Base-by-base conservation (phyloP, 2,797 vertebrate species). In the Enteromius fasciolatus region DNA sequence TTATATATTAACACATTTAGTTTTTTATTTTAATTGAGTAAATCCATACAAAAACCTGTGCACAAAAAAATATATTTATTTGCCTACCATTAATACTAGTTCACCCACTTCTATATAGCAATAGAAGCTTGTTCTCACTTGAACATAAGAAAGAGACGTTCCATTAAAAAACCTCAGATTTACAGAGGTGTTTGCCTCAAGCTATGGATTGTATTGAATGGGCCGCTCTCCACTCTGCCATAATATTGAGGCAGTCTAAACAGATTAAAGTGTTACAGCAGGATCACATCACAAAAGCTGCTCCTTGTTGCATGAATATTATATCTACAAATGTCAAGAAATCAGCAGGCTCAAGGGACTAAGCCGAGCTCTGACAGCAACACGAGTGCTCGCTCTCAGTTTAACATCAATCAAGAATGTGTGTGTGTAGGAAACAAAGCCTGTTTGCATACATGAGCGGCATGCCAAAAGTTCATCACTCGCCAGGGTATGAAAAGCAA, bases 251-350 rank as follows among this genome's bases (percentile, higher is more conserved):
- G 88, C 90, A 92, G 92, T 93, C 90, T 94, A 93, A 95, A 94
- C 92, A 95, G 94, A 95, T 95, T 95, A 91, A 93, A 92, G 89
- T 92, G 93, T 94, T 94, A 94, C 89, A 88, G 84, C 87, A 84
- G 92, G 93, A 90, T 94, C 93, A 94, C 92, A 50, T 80, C 69
- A 86, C 82, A 74, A 82, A 87, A 82, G 83, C 88, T 85, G 83
- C 86, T 89, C 88, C 87, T 81, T 86, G 87, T 88, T 89, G 84
- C 84, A 39, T 88, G 91, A 94, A 93, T 92, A 93, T 92, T 90
- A 93, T 92, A 93, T 94, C 92, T 92, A 92, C 92, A 91, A 93
- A 92, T 92, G 93, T 94, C 94, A 94, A 83, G 90, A 94, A 94
- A 94, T 93, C 91, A 92, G 89, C 86, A 87, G 88, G 90, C 93